Evolutionary conservation across 2,113 vertebrate species (phyloP), one percentile per base, ranked within the genome.

Genomic region (Hippocampus guttulatus): DNA sequence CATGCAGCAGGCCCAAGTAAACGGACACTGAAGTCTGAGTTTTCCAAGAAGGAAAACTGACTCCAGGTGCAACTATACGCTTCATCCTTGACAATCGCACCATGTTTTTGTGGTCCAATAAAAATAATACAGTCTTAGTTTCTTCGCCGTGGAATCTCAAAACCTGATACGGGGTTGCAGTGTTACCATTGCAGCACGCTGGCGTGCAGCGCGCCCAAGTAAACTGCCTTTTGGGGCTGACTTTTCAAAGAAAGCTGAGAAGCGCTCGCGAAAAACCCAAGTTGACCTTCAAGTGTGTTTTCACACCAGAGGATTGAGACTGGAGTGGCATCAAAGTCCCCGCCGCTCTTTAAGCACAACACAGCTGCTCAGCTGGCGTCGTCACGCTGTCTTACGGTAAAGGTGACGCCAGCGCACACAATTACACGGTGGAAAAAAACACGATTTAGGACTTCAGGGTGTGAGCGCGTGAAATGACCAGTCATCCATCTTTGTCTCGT

Each of bases 401-500:
- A 18, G 57, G 57, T 60, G 57, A 60, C 57, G 57, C 57, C 25
- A 33, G 27, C 57, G 12, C 5, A 2, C 4, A 21, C 55, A 25
- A 27, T 58, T 27, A 27, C 25, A 16, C 25, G 57, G 5, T 67
- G 60, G 62, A 66, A 43, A 66, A 43, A 82, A 84, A 81, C 65
- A 77, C 16, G 52, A 63, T 45, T 18, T 66, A n/a, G 68, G 45
- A 67, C 45, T 75, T 65, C 11, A 1, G 57, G 43, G 43, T 45
- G 25, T 2, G 25, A 30, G 12, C 30, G 57, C 14, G 55, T 2
- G 23, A 27, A 55, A 57, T 3, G 81, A 82, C 6, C 2, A 3
- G 21, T 66, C 74, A 75, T 85, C 79, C 43, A 54, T 87, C 82
- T 80, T 74, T 49, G 68, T 75, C 76, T 69, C 21, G 27, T 55